Evolutionary conservation across 2,797 vertebrate genomes (phyloP), one percentile per base, ranked within the genome.

Genomic region (Microtus californicus): DNA sequence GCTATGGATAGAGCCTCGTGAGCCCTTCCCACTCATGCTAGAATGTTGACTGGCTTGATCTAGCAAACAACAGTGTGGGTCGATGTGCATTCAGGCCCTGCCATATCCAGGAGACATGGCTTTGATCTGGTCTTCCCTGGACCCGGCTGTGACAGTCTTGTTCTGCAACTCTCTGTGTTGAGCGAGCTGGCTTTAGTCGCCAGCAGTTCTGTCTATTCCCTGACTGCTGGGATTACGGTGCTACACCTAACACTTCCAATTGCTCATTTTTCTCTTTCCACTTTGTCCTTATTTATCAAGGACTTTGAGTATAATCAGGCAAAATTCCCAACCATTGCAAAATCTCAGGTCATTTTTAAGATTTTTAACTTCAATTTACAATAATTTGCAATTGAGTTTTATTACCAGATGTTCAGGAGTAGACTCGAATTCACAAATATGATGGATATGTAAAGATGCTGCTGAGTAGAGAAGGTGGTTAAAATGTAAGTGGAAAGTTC

Each of bases 311-410:
- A 34, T 76, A 71, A 51, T 71, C 43, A 40, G 37, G 67, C 83
- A 19, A n/a, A 77, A 54, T 95, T 91, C 86, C 65, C 86, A 93
- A 74, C 29, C 14, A 48, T 82, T 88, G 54, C 82, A 63, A 93
- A 95, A 90, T 93, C n/a, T 76, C 91, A 2, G 81, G 90, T 67
- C 37, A 21, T 12, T 81, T 92, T 29, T 25, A 90, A 90, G 27
- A 90, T 89, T 89, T 92, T n/a, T 21, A 79, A 37, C 15, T 59
- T 95, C 43, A 43, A 78, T 90, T 94, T 96, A 45, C 69, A 95
- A 71, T 4, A 51, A 78, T 90, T 94, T 96, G 59, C 69, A 93
- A 71, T 4, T 5, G 63, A 48, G 48, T 87, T 96, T 94, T 92
- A 65, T 71, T 79, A 93, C 34, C 56, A 94, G 74, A 74, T 82